Conservation (phyloP, 2,113 vertebrate species). For the Ophiodon elongatus region DNA sequence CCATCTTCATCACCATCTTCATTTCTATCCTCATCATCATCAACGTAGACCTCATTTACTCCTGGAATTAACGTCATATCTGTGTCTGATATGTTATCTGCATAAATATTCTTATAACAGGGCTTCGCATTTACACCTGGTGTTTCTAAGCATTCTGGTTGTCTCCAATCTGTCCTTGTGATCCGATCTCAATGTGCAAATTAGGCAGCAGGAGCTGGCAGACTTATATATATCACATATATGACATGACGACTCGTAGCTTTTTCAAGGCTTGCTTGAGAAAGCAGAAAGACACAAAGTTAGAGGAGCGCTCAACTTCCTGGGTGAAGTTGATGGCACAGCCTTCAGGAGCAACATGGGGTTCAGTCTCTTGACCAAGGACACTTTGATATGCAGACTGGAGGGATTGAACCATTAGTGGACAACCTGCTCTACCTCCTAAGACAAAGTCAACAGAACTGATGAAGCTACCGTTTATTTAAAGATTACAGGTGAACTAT, state of each 20-base stretch:
- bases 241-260: neutral
- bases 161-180: neutral
- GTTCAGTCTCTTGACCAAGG: neutral
- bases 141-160: neutral
- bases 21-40: slow-evolving; percentile 7
- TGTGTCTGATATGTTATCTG: neutral
- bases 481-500: neutral
- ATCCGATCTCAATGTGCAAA: neutral
- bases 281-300: neutral
- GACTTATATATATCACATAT: neutral
- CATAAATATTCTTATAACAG: neutral
- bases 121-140: neutral
- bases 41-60: neutral
- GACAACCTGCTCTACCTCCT: neutral
- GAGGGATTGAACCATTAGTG: neutral
- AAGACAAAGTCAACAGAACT: neutral
- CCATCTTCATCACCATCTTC: slow-evolving; percentile 25
- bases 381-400: neutral
- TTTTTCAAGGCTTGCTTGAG: neutral
- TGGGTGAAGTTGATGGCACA: too few relatives aligned
- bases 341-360: too few relatives aligned
- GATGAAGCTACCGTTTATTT: neutral
- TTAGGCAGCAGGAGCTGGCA: neutral
- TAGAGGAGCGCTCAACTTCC: neutral
- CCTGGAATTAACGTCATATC: neutral